phyloP scores from a whole-genome alignment of 1,140 invertebrate genomes.

The Asbolus verrucosus region DNA sequence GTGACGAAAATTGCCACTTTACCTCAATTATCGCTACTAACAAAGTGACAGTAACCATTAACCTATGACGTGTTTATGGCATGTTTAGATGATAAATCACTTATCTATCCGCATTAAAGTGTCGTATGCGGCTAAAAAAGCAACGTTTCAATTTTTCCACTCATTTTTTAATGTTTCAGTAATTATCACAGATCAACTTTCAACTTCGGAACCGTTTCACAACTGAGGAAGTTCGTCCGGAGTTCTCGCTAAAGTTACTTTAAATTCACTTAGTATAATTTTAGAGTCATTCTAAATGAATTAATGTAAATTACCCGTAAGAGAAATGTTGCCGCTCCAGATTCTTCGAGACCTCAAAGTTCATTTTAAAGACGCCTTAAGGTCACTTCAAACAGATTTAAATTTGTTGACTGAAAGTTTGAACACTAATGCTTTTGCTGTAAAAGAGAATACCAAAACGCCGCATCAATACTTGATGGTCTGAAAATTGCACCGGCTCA shows the following conservation, averaged over 20 bases:
- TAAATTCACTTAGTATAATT: slow-evolving; percentile 39
- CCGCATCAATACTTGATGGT: too few relatives aligned
- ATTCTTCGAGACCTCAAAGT: slow-evolving; percentile 23
- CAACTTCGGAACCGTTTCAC: background rate
- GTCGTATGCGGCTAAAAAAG: too few relatives aligned
- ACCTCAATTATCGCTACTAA: too few relatives aligned
- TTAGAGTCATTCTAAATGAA: slow-evolving; percentile 34
- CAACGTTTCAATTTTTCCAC: too few relatives aligned
- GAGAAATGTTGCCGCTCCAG: slow-evolving; percentile 35
- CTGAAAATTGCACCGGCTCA: too few relatives aligned
- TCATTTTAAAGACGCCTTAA: slow-evolving; percentile 33
- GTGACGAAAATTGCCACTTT: too few relatives aligned
- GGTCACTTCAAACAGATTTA: slow-evolving; percentile 27
- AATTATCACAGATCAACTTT: too few relatives aligned
- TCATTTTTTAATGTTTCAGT: too few relatives aligned
- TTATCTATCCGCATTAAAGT: too few relatives aligned
- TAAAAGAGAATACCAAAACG: background rate
- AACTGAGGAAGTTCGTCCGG: slow-evolving; percentile 5
- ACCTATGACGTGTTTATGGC: too few relatives aligned
- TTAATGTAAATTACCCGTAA: slow-evolving; percentile 31
- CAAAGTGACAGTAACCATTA: too few relatives aligned
- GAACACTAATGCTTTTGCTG: background rate
- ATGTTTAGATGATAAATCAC: too few relatives aligned
- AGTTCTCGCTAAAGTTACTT: slow-evolving; percentile 24
- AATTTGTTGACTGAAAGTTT: slow-evolving; percentile 21